A percentile compares a stretch with the other conserved stretches of the same genome.
Evolutionary conservation across 2,797 vertebrate species (phyloP).

Genomic region (Labroides dimidiatus): DNA sequence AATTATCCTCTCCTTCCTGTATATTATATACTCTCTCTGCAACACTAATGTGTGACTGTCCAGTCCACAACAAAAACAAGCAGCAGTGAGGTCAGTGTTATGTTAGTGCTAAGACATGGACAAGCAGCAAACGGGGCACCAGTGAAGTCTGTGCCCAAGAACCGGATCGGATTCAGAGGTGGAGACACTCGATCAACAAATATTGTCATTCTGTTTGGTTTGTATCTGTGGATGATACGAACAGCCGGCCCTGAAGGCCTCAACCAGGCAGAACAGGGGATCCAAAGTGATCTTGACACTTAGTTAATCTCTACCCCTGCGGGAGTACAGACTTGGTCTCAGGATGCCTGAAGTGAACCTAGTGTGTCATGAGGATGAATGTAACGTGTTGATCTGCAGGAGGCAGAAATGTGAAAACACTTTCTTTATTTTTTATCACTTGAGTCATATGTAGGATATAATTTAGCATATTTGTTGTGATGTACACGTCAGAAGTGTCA

Average conservation of each 20-base stretch:
- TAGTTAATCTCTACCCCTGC: slow-evolving; percentile 22
- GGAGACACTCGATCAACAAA: slow-evolving; percentile 20
- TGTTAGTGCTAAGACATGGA: slow-evolving; percentile 21
- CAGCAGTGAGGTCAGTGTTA: slow-evolving; percentile 35
- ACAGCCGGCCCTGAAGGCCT: slow-evolving; percentile 14
- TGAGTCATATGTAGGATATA: background rate
- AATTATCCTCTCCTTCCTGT: slow-evolving; percentile 44
- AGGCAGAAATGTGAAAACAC: slow-evolving; percentile 10
- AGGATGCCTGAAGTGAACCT: slow-evolving; percentile 10
- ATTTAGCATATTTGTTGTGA: background rate
- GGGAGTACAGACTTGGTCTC: slow-evolving; percentile 23
- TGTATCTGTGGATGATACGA: slow-evolving; percentile 18
- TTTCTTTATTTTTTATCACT: background rate
- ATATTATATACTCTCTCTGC: slow-evolving; percentile 31
- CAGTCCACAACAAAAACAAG: slow-evolving; percentile 25
- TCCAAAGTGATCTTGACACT: slow-evolving; percentile 30
- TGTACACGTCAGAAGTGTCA: background rate
- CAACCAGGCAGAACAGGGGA: slow-evolving; percentile 20
- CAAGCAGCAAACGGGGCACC: background rate
- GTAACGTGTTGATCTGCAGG: background rate
- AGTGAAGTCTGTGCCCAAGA: slow-evolving; percentile 18
- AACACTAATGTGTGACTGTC: slow-evolving; percentile 32
- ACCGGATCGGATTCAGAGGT: slow-evolving; percentile 29
- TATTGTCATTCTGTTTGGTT: slow-evolving; percentile 33
- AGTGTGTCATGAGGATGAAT: slow-evolving; percentile 14